Evolutionary conservation across 2,797 vertebrate genomes (phyloP).

Genomic region (Dipus sagitta): DNA sequence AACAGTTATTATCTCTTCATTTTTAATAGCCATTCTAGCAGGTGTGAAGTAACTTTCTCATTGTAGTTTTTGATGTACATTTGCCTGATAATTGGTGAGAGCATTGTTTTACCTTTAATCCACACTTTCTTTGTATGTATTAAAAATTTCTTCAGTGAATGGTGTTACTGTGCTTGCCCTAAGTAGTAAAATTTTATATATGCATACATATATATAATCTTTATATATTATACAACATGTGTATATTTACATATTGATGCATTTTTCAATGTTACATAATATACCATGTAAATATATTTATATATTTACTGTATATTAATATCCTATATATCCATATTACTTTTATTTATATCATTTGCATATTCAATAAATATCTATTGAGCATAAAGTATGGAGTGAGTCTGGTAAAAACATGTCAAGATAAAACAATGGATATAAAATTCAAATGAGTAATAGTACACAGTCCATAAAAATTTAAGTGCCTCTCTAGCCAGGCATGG

Average conservation of each 20-base stretch:
- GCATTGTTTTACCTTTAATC: background rate
- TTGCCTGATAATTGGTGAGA: background rate
- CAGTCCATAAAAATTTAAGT: background rate
- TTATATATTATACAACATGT: background rate
- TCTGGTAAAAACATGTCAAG: background rate
- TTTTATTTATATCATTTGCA: background rate
- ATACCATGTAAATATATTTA: background rate
- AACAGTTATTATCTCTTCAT: background rate
- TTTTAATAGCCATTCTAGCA: background rate
- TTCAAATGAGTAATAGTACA: slow-evolving; percentile 20
- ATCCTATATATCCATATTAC: background rate
- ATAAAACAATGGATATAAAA: slow-evolving; percentile 22
- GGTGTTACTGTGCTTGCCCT: background rate
- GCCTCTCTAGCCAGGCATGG: no score
- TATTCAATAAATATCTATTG: background rate
- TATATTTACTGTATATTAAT: background rate
- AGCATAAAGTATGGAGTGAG: background rate
- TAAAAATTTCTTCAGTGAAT: slow-evolving; percentile 26
- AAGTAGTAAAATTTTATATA: slow-evolving; percentile 1
- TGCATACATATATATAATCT: slow-evolving; percentile 12
- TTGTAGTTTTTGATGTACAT: background rate
- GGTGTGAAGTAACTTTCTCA: background rate
- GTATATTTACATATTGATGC: no score
- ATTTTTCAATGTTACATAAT: background rate
- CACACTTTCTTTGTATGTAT: background rate